A percentile compares a stretch with the other conserved stretches of the same genome.
Conservation (phyloP, 2,888 invertebrate species). For the Caenorhabditis sp. region DNA sequence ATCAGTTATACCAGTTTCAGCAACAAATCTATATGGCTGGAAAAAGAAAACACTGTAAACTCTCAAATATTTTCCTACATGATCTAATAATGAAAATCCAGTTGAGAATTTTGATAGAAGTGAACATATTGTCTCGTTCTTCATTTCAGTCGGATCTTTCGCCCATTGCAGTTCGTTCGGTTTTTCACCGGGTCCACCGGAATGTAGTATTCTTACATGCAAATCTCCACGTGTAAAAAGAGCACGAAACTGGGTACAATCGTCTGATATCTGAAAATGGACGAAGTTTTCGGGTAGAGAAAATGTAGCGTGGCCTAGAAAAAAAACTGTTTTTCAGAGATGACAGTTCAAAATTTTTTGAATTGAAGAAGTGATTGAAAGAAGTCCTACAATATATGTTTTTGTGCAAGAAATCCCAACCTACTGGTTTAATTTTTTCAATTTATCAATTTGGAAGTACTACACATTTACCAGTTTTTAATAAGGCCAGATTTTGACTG, state of each 20-base stretch:
- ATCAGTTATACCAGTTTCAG: conserved; percentile 54
- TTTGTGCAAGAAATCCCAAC: too few relatives aligned
- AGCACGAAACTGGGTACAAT: conserved; percentile 34
- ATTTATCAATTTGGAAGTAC: too few relatives aligned
- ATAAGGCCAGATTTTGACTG: too few relatives aligned
- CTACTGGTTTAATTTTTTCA: too few relatives aligned
- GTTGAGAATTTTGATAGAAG: conserved; percentile 33
- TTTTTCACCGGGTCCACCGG: conserved; percentile 42
- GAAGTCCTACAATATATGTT: too few relatives aligned
- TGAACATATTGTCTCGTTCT: conserved; percentile 25
- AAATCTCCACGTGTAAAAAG: conserved; percentile 45
- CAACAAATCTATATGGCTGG: conserved; percentile 57
- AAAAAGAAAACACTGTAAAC: conserved; percentile 11
- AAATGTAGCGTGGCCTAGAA: too few relatives aligned
- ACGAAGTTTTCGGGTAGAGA: background rate
- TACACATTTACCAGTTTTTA: too few relatives aligned
- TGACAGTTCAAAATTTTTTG: too few relatives aligned
- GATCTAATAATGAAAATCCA: conserved; percentile 36
- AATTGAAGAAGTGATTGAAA: too few relatives aligned
- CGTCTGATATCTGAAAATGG: conserved; percentile 28
- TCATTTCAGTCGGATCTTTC: conserved; percentile 40
- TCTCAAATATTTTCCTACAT: too few relatives aligned
- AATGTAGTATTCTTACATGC: conserved; percentile 42
- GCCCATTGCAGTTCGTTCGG: conserved; percentile 39
- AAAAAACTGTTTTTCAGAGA: too few relatives aligned